Evolutionary conservation across 1,140 invertebrate genomes (phyloP).

Genomic region (Aculops lycopersici): DNA sequence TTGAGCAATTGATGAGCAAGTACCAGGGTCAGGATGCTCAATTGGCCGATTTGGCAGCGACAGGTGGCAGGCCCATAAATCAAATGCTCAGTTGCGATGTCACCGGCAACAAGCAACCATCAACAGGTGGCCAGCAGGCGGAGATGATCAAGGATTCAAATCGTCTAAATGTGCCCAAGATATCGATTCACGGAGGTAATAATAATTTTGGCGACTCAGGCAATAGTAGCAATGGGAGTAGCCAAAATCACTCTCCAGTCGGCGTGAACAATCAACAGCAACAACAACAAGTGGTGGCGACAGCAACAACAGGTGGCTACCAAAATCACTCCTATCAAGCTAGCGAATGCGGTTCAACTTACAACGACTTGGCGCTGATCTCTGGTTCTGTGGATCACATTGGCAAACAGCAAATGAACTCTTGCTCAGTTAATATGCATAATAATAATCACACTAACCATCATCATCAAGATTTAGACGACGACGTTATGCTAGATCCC

Average conservation of each 20-base stretch:
- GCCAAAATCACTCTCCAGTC: not conserved
- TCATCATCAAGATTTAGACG: not conserved
- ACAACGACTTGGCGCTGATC: too few species aligned
- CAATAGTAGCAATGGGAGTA: not conserved
- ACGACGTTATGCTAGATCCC: not conserved
- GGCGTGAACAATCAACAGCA: not conserved
- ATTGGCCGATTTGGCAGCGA: not conserved
- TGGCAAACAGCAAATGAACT: not conserved
- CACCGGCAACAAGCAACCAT: not conserved
- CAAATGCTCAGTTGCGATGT: not conserved
- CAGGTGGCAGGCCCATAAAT: not conserved
- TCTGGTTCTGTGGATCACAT: too few species aligned
- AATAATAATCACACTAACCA: not conserved
- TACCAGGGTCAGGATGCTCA: not conserved
- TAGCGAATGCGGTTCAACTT: too few species aligned
- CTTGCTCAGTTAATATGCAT: not conserved
- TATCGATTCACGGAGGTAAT: not conserved
- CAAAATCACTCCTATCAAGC: not conserved
- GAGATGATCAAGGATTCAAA: too few species aligned
- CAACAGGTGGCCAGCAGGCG: too few species aligned
- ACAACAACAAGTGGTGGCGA: not conserved
- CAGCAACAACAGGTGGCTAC: not conserved
- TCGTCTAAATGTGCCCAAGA: not conserved
- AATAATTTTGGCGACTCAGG: not conserved
- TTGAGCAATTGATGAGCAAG: not conserved